A percentile compares a stretch with the other conserved stretches of the same genome.
Conservation (phyloP, 2,888 invertebrate species). For the Tinea semifulvella region DNA sequence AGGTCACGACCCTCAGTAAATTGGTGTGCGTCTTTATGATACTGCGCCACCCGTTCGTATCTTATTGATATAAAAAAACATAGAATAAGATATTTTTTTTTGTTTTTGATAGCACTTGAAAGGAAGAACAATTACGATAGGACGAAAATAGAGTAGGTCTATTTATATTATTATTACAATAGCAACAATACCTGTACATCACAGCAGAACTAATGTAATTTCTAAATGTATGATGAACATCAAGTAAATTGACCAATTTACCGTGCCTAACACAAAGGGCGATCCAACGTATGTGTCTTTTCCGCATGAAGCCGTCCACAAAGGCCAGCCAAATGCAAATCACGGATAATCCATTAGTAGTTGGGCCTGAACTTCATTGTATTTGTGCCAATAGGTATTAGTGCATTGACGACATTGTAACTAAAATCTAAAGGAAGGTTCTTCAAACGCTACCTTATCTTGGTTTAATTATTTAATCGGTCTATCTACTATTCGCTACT, state of each 20-base stretch:
- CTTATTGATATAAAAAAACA: no score
- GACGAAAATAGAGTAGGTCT: no score
- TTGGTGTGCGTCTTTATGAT: no score
- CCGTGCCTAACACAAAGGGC: not conserved
- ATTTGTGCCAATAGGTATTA: slow-evolving; percentile 16
- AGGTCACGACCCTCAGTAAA: no score
- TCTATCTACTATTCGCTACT: no score
- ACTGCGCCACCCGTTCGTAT: no score
- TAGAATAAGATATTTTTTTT: no score
- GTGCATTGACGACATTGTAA: slow-evolving; percentile 13
- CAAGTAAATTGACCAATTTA: not conserved
- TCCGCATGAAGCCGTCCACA: slow-evolving; percentile 12
- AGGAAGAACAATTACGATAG: no score
- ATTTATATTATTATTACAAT: no score
- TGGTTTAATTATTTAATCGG: no score
- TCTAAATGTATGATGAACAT: not conserved
- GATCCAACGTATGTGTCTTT: not conserved
- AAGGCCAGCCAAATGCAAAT: slow-evolving; percentile 48
- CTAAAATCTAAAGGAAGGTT: not conserved
- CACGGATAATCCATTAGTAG: slow-evolving; percentile 64
- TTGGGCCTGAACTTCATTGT: slow-evolving; percentile 15
- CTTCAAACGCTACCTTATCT: not conserved
- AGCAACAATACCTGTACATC: not conserved
- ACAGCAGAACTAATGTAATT: not conserved
- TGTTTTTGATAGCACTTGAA: no score